Percentiles rank a stretch among this genome's conserved stretches.
Conservation (phyloP, 2,113 vertebrate species). For the Petroica traversi region DNA sequence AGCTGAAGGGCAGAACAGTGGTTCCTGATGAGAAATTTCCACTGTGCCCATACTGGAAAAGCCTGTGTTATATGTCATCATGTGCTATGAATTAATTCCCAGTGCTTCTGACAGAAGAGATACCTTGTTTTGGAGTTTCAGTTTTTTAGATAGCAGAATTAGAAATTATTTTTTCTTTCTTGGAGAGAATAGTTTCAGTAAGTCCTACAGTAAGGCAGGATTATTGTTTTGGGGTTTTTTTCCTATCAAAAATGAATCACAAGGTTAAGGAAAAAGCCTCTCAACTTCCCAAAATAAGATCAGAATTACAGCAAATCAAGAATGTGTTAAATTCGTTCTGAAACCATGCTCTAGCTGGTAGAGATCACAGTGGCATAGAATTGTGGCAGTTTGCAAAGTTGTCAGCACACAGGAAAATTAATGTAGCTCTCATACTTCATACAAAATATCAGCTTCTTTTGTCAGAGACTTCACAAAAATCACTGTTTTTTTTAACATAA, state of each 20-base stretch:
- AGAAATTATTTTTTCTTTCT: background rate
- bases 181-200: background rate
- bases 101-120: background rate
- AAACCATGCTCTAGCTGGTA: background rate
- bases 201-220: background rate
- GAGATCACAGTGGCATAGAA: background rate
- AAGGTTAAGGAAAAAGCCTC: background rate
- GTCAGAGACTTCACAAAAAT: constrained; percentile 12
- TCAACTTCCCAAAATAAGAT: background rate
- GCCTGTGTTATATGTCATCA: background rate
- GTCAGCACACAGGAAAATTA: background rate
- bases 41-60: background rate
- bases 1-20: background rate
- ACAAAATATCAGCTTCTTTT: background rate
- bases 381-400: background rate
- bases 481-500: background rate
- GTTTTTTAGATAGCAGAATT: background rate
- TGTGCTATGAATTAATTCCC: background rate
- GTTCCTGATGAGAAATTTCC: background rate
- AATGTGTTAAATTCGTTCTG: background rate
- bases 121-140: background rate
- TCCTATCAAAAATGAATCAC: background rate
- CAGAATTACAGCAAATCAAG: background rate
- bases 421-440: background rate
- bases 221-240: background rate